Conservation (phyloP, 2,797 vertebrate genomes). For the Lycodopsis pacificus region DNA sequence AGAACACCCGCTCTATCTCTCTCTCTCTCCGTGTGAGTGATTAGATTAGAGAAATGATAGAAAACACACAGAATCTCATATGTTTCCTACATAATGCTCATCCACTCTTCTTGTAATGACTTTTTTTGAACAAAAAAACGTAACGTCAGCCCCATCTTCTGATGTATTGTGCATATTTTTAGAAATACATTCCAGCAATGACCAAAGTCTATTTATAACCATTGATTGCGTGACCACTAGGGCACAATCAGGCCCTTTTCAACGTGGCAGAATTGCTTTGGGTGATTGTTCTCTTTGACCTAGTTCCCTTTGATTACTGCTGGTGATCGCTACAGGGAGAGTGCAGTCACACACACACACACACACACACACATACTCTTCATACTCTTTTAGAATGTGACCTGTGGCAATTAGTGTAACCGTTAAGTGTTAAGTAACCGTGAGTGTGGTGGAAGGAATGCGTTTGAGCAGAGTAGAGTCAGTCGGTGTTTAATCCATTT, state of each 20-base stretch:
- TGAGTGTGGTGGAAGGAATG: slow-evolving; percentile 47
- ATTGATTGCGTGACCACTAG: slow-evolving; percentile 53
- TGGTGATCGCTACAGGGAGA: slow-evolving; percentile 51
- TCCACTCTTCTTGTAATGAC: neutral
- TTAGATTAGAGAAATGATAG: neutral
- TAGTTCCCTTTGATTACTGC: slow-evolving; percentile 62
- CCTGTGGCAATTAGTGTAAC: slow-evolving; percentile 42
- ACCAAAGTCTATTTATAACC: slow-evolving; percentile 64
- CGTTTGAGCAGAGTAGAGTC: slow-evolving; percentile 43
- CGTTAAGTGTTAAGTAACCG: slow-evolving; percentile 36
- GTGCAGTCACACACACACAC: neutral
- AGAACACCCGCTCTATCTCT: slow-evolving; percentile 10
- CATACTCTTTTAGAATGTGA: slow-evolving; percentile 18
- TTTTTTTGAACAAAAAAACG: slow-evolving; percentile 7
- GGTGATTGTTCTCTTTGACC: slow-evolving; percentile 63
- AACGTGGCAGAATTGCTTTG: slow-evolving; percentile 23
- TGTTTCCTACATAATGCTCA: neutral
- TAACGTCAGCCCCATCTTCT: slow-evolving; percentile 38
- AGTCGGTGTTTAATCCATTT: slow-evolving; percentile 74
- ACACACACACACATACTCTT: neutral
- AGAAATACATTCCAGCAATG: slow-evolving; percentile 53
- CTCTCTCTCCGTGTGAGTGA: neutral
- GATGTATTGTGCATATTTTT: slow-evolving; percentile 50
- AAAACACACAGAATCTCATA: neutral
- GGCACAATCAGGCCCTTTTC: slow-evolving; percentile 47